These are phyloP conservation scores for Tetragonula carbonaria DNA, from an alignment of 2,888 invertebrate species.

Conservation along the genomic window DNA sequence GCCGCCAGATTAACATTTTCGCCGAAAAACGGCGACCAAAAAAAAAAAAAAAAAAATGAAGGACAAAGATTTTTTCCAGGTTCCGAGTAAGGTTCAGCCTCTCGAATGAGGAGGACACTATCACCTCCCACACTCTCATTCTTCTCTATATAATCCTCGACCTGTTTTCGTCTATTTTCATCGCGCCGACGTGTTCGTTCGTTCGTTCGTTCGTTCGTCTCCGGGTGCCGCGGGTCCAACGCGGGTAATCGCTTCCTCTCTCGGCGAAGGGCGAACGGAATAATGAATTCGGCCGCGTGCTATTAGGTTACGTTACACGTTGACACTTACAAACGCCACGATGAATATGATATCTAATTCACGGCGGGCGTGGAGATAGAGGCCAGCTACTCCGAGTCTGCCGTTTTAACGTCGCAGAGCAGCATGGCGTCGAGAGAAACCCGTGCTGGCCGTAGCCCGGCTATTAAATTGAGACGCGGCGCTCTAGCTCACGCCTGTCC, in stretches of 20 bases:
- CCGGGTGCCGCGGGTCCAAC: neutral
- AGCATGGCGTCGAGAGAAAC: constrained; percentile 24
- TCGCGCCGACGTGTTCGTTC: neutral
- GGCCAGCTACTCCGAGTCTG: constrained; percentile 18
- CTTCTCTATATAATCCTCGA: constrained; percentile 41
- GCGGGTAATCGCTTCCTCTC: constrained; percentile 35
- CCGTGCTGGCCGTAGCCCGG: constrained; percentile 9
- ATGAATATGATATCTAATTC: constrained; percentile 61
- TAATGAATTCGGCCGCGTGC: constrained; percentile 49
- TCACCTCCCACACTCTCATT: constrained; percentile 25
- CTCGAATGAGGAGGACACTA: constrained; percentile 54
- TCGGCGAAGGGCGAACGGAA: constrained; percentile 36
- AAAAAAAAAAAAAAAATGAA: neutral
- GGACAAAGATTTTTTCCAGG: constrained; percentile 29
- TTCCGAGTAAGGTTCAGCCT: constrained; percentile 8
- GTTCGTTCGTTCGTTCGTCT: neutral
- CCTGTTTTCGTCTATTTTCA: constrained; percentile 35
- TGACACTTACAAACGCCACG: constrained; percentile 35
- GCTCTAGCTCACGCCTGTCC: constrained; percentile 52
- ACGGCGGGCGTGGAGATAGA: constrained; percentile 13
- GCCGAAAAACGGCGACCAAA: constrained; percentile 15
- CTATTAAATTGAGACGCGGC: constrained; percentile 65
- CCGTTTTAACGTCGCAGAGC: constrained; percentile 18
- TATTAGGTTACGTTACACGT: constrained; percentile 35
- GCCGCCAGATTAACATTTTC: constrained; percentile 75